A percentile compares a stretch with the other conserved stretches of the same genome.
These are phyloP conservation scores for Xylophagus ater DNA, from an alignment of 2,888 invertebrate species.

Conservation along the genomic window DNA sequence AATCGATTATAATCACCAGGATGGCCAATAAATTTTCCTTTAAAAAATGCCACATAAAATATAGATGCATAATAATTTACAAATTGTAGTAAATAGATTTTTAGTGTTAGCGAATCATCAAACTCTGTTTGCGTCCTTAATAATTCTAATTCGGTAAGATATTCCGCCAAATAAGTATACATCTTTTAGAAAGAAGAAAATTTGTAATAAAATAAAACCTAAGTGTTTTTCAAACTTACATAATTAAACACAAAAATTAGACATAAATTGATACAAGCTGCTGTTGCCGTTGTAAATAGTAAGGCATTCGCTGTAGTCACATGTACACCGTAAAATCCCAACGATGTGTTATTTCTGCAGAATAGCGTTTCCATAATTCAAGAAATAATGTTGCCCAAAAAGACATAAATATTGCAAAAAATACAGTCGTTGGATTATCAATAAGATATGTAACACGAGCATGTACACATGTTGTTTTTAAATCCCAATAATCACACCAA, in stretches of 20 bases:
- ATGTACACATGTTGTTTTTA: slow-evolving; percentile 74
- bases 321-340: slow-evolving; percentile 68
- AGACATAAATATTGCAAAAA: slow-evolving; percentile 91
- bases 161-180: slow-evolving; percentile 55
- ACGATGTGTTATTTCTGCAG: slow-evolving; percentile 87
- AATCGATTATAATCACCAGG: slow-evolving; percentile 67
- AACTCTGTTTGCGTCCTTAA: slow-evolving; percentile 88
- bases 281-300: slow-evolving; percentile 79
- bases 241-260: slow-evolving; percentile 84
- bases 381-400: slow-evolving; percentile 91
- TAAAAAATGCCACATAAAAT: slow-evolving; percentile 88
- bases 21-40: slow-evolving; percentile 75
- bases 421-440: slow-evolving; percentile 90
- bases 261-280: slow-evolving; percentile 82
- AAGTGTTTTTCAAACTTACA: slow-evolving; percentile 42
- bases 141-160: slow-evolving; percentile 78
- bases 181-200: slow-evolving; percentile 23
- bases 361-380: slow-evolving; percentile 93
- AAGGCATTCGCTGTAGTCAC: slow-evolving; percentile 65
- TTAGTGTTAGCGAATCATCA: slow-evolving; percentile 86
- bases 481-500: slow-evolving; percentile 76
- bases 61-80: slow-evolving; percentile 95
- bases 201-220: slow-evolving; percentile 1
- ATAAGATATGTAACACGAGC: slow-evolving; percentile 80
- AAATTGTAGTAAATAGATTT: slow-evolving; percentile 90